These are phyloP conservation scores for Psammodynastes pulverulentus DNA, from an alignment of 2,113 vertebrate genomes.

Conservation along the genomic window DNA sequence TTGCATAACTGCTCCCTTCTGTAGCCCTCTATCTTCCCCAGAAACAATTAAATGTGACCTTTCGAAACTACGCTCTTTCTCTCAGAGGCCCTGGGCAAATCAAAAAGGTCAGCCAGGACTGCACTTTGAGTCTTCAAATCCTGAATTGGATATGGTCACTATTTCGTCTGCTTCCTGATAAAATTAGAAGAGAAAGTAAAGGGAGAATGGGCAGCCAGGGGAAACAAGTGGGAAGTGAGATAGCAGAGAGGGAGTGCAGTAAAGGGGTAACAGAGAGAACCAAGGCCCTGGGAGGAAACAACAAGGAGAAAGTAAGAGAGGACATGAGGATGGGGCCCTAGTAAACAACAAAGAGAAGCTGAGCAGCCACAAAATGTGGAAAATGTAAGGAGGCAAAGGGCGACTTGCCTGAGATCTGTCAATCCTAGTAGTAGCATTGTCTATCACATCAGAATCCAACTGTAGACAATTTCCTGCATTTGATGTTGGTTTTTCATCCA, in stretches of 20 bases:
- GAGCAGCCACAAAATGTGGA: neutral
- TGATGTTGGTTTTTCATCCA: neutral
- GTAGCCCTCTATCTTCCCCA: neutral
- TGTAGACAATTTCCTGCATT: neutral
- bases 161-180: neutral
- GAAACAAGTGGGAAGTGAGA: neutral
- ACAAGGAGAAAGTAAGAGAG: neutral
- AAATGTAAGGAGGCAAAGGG: neutral
- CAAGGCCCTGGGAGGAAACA: neutral
- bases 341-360: neutral
- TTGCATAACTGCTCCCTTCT: neutral
- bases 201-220: neutral
- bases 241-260: neutral
- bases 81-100: neutral
- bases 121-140: neutral
- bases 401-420: neutral
- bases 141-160: neutral
- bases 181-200: neutral
- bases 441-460: neutral
- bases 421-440: neutral
- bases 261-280: neutral
- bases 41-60: neutral
- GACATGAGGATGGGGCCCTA: neutral
- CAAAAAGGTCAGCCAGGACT: neutral
- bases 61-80: neutral